Evolutionary conservation across 2,113 vertebrate genomes (phyloP).

Genomic region (Coturnix japonica): DNA sequence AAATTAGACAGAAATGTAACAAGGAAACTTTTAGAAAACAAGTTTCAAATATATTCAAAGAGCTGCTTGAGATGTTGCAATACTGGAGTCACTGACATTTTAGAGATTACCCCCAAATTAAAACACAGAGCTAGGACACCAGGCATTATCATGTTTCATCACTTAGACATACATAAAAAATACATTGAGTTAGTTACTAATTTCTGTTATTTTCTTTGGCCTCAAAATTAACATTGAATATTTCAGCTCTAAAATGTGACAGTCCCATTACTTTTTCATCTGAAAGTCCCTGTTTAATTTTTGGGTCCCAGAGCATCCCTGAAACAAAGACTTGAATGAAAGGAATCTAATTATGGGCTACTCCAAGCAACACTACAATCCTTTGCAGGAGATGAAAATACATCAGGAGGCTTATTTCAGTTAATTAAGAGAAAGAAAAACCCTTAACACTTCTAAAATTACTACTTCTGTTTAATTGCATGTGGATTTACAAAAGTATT

Average conservation of each 20-base stretch:
- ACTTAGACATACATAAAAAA: background rate
- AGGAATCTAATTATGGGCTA: accelerated
- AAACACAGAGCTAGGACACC: background rate
- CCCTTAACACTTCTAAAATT: background rate
- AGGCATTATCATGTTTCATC: background rate
- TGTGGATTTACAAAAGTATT: background rate
- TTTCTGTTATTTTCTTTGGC: background rate
- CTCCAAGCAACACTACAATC: background rate
- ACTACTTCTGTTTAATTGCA: background rate
- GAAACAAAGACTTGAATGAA: background rate
- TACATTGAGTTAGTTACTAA: background rate
- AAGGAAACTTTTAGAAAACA: background rate
- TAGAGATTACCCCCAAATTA: background rate
- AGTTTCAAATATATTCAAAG: background rate
- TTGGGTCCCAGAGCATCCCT: background rate
- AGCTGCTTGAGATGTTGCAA: background rate
- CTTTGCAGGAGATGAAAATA: background rate
- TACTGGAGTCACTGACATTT: background rate
- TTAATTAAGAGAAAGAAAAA: background rate
- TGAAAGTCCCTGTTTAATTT: background rate
- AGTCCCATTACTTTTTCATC: background rate
- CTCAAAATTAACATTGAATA: background rate
- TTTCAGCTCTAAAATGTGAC: background rate
- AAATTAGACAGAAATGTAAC: background rate
- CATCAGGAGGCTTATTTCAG: background rate